These are phyloP conservation scores for Geotrypetes seraphini DNA, from an alignment of 2,797 vertebrate genomes.

Conservation along the genomic window DNA sequence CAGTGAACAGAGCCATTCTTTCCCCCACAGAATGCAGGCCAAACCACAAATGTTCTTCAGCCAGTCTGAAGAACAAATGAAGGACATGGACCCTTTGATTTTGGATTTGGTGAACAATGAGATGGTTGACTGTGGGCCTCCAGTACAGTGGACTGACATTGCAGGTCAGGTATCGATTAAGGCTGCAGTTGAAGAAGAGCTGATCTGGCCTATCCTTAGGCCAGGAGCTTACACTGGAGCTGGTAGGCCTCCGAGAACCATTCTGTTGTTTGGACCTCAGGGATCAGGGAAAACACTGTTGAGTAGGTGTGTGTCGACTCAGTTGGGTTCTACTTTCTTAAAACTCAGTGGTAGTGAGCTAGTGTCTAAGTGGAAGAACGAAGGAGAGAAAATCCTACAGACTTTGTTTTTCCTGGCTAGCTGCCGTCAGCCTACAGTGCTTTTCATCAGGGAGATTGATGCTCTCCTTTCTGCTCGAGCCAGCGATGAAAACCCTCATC, in stretches of 20 bases:
- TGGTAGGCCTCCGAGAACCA: conserved; percentile 60
- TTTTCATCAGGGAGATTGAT: conserved; percentile 84
- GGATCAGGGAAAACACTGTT: conserved; percentile 80
- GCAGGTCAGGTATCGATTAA: conserved; percentile 77
- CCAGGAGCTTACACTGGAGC: conserved; percentile 50
- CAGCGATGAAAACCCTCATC: conserved; percentile 25
- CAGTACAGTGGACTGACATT: conserved; percentile 81
- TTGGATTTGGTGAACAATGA: conserved; percentile 78
- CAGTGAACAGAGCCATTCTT: conserved; percentile 42
- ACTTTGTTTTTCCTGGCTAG: conserved; percentile 74
- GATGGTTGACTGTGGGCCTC: conserved; percentile 74
- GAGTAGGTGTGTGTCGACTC: conserved; percentile 78
- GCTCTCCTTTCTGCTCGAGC: conserved; percentile 34
- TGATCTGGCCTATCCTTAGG: conserved; percentile 85
- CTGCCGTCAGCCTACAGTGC: conserved; percentile 70
- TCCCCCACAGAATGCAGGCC: conserved; percentile 48
- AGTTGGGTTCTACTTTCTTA: conserved; percentile 80
- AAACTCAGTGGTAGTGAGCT: conserved; percentile 65
- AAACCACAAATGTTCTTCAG: conserved; percentile 34
- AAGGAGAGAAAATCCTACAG: conserved; percentile 79
- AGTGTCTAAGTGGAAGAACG: conserved; percentile 73
- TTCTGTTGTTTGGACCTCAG: conserved; percentile 81
- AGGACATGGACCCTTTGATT: conserved; percentile 64
- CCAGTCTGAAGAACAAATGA: conserved; percentile 58
- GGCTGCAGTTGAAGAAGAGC: conserved; percentile 81